Evolutionary conservation across 2,797 vertebrate species (phyloP).

Genomic region (Tokudaia tokunoshimensis): DNA sequence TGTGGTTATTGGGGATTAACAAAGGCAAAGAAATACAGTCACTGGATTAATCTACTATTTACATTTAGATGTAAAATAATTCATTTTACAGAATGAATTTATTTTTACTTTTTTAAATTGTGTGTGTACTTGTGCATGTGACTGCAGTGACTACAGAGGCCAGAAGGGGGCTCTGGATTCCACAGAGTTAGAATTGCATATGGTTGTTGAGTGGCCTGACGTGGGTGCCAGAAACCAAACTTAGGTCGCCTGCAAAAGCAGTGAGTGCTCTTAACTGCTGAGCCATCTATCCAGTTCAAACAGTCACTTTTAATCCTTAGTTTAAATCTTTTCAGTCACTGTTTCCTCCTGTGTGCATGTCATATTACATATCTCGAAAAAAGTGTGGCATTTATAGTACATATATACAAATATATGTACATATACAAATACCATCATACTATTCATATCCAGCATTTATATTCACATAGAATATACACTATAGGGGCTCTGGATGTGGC

Average conservation of each 20-base stretch:
- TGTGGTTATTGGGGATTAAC: background rate
- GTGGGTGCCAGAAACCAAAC: background rate
- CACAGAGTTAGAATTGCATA: background rate
- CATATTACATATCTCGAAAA: background rate
- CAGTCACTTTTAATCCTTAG: background rate
- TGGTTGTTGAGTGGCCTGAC: background rate
- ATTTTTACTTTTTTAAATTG: background rate
- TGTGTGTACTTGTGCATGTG: background rate
- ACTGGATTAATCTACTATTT: background rate
- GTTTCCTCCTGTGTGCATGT: background rate
- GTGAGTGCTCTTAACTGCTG: background rate
- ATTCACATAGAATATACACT: background rate
- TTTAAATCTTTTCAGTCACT: background rate
- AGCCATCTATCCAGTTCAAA: background rate
- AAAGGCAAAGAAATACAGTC: background rate
- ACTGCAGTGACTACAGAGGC: background rate
- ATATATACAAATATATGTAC: no score
- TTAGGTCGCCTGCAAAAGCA: background rate
- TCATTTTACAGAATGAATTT: background rate
- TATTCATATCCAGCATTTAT: background rate
- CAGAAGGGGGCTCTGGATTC: background rate
- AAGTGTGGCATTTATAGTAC: background rate
- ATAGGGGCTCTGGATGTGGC: background rate
- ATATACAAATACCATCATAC: background rate
- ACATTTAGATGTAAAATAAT: background rate